Conservation (phyloP, 2,888 invertebrate species). For the Carpatolechia fugitivella region DNA sequence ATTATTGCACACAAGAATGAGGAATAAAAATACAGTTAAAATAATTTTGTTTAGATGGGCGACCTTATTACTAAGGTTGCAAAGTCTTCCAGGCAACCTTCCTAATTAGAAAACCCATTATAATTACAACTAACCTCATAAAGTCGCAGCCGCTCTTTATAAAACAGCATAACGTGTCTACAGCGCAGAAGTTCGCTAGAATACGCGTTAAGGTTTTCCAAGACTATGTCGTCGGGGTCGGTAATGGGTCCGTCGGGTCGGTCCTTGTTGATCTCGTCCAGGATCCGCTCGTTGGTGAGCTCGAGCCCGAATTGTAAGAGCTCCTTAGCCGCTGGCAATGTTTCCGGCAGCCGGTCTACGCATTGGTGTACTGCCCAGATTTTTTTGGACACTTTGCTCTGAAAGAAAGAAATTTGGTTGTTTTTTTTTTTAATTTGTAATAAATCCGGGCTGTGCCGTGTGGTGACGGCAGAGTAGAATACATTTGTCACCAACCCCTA, state of each 20-base stretch:
- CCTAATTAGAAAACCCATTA: no score
- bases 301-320: conserved; percentile 85
- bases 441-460: no score
- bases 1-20: no score
- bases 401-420: background rate
- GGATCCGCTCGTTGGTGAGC: conserved; percentile 82
- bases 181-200: conserved; percentile 83
- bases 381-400: conserved; percentile 87
- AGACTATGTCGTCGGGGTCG: conserved; percentile 54
- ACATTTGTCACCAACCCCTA: no score
- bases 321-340: conserved; percentile 84
- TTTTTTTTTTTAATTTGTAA: background rate
- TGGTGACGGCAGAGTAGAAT: no score
- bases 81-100: no score
- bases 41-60: no score
- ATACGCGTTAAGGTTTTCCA: conserved; percentile 78
- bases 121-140: conserved; percentile 78
- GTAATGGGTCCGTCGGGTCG: conserved; percentile 39
- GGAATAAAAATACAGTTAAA: no score
- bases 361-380: conserved; percentile 91
- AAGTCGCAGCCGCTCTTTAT: conserved; percentile 83
- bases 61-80: no score
- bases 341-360: conserved; percentile 85
- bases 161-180: conserved; percentile 83
- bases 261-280: conserved; percentile 73